Evolutionary conservation across 2,113 vertebrate genomes (phyloP).

Genomic region (Rhinolophus ferrumequinum): DNA sequence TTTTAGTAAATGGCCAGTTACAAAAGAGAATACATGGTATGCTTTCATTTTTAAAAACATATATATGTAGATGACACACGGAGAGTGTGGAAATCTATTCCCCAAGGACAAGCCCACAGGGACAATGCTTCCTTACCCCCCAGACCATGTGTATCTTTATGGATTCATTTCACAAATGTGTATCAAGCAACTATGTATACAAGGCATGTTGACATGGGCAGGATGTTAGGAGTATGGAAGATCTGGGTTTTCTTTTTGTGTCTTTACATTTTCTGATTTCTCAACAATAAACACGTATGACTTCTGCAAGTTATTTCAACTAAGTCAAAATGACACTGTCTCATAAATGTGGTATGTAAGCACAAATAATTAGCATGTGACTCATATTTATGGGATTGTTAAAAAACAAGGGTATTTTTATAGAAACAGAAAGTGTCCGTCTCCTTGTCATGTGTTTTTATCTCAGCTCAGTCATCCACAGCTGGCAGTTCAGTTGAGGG

Average conservation of each 20-base stretch:
- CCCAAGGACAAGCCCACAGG: neutral
- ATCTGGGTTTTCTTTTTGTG: neutral
- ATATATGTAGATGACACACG: neutral
- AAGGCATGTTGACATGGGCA: neutral
- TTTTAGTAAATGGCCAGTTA: neutral
- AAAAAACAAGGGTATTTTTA: neutral
- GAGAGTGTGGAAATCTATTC: neutral
- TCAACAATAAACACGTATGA: neutral
- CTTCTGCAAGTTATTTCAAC: neutral
- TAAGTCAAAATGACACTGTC: neutral
- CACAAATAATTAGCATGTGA: neutral
- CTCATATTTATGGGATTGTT: neutral
- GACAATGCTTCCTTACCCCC: neutral
- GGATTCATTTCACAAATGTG: neutral
- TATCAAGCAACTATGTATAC: neutral
- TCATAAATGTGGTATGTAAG: neutral
- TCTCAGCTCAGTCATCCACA: neutral
- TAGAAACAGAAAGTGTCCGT: neutral
- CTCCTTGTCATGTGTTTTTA: neutral
- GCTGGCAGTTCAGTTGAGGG: neutral
- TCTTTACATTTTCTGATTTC: slow-evolving; percentile 9
- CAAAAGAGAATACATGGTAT: neutral
- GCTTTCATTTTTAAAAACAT: neutral
- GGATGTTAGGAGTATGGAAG: neutral
- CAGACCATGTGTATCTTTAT: neutral